A percentile compares a stretch with the other conserved stretches of the same genome.
Evolutionary conservation across 1,140 invertebrate genomes (phyloP).

Genomic region (Drosophila fuyamai): DNA sequence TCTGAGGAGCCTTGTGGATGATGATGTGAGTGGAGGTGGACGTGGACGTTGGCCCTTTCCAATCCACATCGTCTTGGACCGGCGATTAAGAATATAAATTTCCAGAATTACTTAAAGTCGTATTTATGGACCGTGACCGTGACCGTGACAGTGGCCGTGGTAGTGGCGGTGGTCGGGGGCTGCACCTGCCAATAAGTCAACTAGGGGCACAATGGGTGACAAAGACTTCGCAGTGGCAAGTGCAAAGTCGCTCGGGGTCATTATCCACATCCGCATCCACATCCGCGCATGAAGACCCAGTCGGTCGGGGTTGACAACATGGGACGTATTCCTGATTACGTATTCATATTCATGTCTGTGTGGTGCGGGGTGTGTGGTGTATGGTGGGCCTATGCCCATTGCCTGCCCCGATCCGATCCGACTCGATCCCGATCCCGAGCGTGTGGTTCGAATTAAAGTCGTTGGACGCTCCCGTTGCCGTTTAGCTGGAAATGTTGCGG

Average conservation of each 20-base stretch:
- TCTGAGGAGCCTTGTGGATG: conserved; percentile 4
- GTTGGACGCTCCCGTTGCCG: conserved; percentile 39
- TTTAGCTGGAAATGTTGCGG: conserved; percentile 80
- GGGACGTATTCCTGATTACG: conserved; percentile 66
- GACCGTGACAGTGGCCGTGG: conserved; percentile 25
- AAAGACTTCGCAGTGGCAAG: conserved; percentile 48
- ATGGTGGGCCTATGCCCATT: conserved; percentile 2
- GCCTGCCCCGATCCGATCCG: not conserved
- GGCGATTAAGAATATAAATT: conserved; percentile 41
- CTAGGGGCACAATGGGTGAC: conserved; percentile 49
- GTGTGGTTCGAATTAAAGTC: conserved; percentile 67
- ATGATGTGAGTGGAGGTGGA: not conserved
- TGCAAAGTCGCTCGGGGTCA: conserved; percentile 49
- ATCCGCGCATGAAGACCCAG: not conserved
- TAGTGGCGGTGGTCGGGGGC: not conserved
- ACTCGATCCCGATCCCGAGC: conserved; percentile 22
- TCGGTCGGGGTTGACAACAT: conserved; percentile 68
- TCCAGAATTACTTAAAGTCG: conserved; percentile 63
- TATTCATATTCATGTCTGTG: conserved; percentile 67
- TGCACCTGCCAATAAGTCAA: conserved; percentile 52
- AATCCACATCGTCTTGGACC: not conserved
- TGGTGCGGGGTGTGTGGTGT: too few relatives aligned
- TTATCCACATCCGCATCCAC: conserved; percentile 41
- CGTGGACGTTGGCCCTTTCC: not conserved
- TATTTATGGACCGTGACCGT: conserved; percentile 72